Base-by-base conservation (phyloP, 2,888 invertebrate genomes). In the Neoascia interrupta region DNA sequence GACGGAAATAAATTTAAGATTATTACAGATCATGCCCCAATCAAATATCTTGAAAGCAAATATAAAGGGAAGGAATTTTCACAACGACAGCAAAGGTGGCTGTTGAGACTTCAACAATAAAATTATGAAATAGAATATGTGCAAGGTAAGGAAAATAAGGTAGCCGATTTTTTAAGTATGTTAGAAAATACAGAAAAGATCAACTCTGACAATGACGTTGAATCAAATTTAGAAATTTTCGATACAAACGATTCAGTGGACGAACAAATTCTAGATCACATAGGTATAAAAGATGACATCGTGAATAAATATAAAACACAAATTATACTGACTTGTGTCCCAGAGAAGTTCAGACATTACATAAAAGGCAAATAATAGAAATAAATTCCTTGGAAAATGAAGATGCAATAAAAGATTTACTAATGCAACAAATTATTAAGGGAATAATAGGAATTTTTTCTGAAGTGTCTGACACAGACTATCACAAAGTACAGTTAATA, bases 291-390 rank as follows among this genome's bases (percentile, higher is more conserved):
- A 49, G 58, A 72, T 6, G 81, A 74, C 15, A 79, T 74, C 5
- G 26, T 74, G 15, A 79, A 81, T 39, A 81, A 74, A 60, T 79
- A 72, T 36, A 79, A 53, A 56, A 75, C 66, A 6, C 81, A 81
- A 36, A 56, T 81, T 15, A 79, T 81, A 26, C 41, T 82, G 53
- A 68, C 72, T 5, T 74, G 81, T 26, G 74, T 36, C 53, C 45
- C 39, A 28, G 21, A 8, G 66, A 81, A 34, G 21, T 81, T 11
- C 18, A 61, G 16, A 37, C 18, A 0, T 18, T 72, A 45, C 58
- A 72, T 26, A 19, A 26, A 6, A 60, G 76, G 49, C 61, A 43
- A 66, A 64, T 73, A 3, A 73, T 81, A 6, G 6, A 68, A 28
- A 31, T 73, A 2, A 70, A 74, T 45, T 63, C 73, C 4, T 21